Conservation (phyloP, 2,888 invertebrate species). For the Callinectes sapidus region DNA sequence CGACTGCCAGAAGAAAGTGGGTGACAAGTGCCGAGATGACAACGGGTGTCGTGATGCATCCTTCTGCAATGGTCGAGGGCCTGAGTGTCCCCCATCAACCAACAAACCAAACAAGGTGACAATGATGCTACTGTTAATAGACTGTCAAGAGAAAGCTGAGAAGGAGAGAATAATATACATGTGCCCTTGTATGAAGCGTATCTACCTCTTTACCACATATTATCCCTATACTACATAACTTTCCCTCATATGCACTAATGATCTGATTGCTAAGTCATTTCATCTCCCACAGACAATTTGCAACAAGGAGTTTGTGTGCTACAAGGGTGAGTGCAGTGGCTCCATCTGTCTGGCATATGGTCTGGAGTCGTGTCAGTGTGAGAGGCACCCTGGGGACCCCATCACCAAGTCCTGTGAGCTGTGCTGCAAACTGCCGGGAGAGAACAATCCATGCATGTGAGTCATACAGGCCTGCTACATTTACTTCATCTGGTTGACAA, state of each 20-base stretch:
- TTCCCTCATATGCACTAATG: neutral
- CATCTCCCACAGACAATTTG: conserved; percentile 83
- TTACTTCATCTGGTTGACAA: neutral
- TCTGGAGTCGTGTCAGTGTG: conserved; percentile 95
- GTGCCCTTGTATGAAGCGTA: no score
- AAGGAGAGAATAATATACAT: neutral
- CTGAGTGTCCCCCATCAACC: conserved; percentile 93
- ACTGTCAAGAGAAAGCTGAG: neutral
- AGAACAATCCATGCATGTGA: conserved; percentile 85
- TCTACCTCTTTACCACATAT: neutral
- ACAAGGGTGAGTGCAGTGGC: conserved; percentile 97
- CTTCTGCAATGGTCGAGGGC: conserved; percentile 91
- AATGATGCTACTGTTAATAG: neutral
- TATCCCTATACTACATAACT: neutral
- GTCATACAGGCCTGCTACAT: conserved; percentile 73
- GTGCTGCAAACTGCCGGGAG: conserved; percentile 91
- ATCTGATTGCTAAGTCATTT: neutral
- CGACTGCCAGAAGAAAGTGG: conserved; percentile 88
- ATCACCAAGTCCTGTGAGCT: conserved; percentile 93
- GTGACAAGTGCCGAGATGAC: conserved; percentile 92
- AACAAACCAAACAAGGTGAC: conserved; percentile 89
- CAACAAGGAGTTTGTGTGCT: conserved; percentile 97
- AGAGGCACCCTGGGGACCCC: conserved; percentile 86
- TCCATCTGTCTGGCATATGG: conserved; percentile 98
- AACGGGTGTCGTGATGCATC: conserved; percentile 95